These are phyloP conservation scores for Larimichthys polyactis DNA, from an alignment of 2,113 vertebrate species.

Conservation along the genomic window DNA sequence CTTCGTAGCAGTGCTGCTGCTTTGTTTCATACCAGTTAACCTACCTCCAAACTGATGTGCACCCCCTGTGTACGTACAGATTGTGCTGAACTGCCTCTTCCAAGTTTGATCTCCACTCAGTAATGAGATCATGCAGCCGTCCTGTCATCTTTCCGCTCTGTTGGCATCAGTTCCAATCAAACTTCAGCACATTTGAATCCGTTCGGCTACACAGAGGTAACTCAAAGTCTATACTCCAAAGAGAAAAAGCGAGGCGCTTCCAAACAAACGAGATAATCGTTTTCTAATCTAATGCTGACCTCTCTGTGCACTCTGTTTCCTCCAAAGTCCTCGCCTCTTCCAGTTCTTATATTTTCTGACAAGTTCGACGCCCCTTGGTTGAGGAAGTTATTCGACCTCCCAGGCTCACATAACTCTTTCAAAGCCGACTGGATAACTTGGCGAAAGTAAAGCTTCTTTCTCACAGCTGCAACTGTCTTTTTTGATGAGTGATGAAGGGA, in stretches of 20 bases:
- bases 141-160: conserved; percentile 18
- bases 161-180: conserved; percentile 34
- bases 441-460: conserved; percentile 1
- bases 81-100: conserved; percentile 34
- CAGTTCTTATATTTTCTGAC: conserved; percentile 21
- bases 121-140: conserved; percentile 35
- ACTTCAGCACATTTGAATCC: conserved; percentile 16
- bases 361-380: not conserved
- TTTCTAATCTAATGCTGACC: conserved; percentile 21
- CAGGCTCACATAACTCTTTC: not conserved
- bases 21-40: not conserved
- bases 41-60: not conserved
- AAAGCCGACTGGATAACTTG: not conserved
- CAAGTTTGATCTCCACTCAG: conserved; percentile 36
- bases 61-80: not conserved
- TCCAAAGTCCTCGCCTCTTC: not conserved
- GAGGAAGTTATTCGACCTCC: conserved; percentile 3
- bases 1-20: not conserved
- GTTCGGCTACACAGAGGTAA: not conserved
- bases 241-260: not conserved
- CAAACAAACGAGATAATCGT: conserved; percentile 35
- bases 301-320: conserved; percentile 4
- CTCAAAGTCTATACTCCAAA: conserved; percentile 1
- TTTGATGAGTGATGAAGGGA: not conserved
- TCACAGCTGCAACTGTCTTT: not conserved